phyloP scores from a whole-genome alignment of 2,797 vertebrate species.

The Acanthurus leucopareius region DNA sequence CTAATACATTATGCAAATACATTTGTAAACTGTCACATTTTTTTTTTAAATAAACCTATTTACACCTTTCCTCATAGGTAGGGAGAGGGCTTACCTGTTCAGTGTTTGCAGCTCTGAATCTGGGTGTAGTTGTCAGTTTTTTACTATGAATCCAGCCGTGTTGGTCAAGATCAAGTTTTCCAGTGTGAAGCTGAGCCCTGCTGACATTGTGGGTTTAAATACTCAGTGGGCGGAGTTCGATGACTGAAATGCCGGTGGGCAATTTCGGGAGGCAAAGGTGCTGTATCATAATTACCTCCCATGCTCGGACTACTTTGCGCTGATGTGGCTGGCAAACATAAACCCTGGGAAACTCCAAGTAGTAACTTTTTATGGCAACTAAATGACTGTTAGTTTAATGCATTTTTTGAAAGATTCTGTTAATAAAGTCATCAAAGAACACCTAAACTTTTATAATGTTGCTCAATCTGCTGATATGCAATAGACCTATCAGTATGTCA shows the following conservation, averaged over 20 bases:
- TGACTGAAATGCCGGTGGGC: conserved; percentile 19
- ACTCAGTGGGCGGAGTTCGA: conserved; percentile 80
- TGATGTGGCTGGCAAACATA: background rate
- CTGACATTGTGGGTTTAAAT: conserved; percentile 82
- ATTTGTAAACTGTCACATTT: background rate
- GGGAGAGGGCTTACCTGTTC: conserved; percentile 58
- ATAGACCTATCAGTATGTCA: background rate
- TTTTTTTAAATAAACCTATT: background rate
- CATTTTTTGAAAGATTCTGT: background rate
- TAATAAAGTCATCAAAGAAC: background rate
- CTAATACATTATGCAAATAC: background rate
- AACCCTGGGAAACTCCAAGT: background rate
- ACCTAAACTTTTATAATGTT: background rate
- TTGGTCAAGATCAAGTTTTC: conserved; percentile 76
- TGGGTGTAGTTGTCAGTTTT: background rate
- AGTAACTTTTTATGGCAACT: background rate
- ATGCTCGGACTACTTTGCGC: background rate
- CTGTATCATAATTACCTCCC: background rate
- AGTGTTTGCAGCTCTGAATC: background rate
- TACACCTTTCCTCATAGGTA: background rate
- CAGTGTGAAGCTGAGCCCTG: conserved; percentile 65
- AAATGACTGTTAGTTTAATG: background rate
- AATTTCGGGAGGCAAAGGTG: conserved; percentile 38
- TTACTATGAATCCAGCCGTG: conserved; percentile 59
- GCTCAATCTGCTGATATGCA: too few species aligned